Conservation (phyloP, 2,797 vertebrate genomes). For the Coregonus sp. region DNA sequence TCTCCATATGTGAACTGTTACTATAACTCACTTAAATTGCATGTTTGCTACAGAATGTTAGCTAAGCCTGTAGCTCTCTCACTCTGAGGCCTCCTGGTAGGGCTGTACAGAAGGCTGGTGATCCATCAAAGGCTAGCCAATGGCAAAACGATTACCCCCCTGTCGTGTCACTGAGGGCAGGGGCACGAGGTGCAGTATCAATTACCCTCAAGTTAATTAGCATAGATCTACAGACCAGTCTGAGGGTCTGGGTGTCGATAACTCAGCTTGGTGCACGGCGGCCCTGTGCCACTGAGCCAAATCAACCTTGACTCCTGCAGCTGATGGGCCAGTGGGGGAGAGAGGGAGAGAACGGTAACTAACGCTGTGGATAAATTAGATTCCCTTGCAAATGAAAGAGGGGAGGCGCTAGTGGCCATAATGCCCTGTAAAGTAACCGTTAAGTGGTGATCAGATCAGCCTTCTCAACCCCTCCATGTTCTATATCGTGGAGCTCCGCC, state of each 20-base stretch:
- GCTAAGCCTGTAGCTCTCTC: not conserved
- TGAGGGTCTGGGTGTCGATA: not conserved
- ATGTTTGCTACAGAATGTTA: not conserved
- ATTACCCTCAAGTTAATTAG: not conserved
- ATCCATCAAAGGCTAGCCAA: not conserved
- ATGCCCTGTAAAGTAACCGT: not conserved
- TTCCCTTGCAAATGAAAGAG: not conserved
- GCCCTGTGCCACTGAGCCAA: not conserved
- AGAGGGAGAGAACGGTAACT: not conserved
- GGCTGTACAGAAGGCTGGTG: not conserved
- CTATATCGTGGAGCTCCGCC: no score
- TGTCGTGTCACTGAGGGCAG: not conserved
- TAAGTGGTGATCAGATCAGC: not conserved
- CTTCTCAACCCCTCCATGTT: not conserved
- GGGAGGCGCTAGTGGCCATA: no score
- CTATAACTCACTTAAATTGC: not conserved
- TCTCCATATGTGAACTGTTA: not conserved
- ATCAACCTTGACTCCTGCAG: not conserved
- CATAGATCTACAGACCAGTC: not conserved
- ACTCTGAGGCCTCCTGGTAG: not conserved
- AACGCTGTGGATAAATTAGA: not conserved
- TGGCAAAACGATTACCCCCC: conserved; percentile 1
- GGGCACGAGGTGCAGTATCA: not conserved
- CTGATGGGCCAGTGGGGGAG: not conserved
- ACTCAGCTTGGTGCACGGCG: not conserved